Conservation (phyloP, 37 sponge, comb jelly and placozoan species). For the Mnemiopsis leidyi region DNA sequence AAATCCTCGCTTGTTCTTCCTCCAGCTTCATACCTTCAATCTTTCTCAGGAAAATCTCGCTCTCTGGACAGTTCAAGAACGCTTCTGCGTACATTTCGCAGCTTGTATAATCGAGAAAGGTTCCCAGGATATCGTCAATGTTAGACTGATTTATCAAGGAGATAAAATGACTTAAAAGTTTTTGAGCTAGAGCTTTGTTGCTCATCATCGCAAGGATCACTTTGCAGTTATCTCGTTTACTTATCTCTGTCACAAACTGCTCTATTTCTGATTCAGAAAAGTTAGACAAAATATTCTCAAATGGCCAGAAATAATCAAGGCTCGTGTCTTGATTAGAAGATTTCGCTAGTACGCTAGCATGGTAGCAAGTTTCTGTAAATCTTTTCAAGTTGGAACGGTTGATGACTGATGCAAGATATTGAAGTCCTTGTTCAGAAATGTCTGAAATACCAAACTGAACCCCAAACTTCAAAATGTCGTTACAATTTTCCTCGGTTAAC, state of each 20-base stretch:
- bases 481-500: background rate
- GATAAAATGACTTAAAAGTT: background rate
- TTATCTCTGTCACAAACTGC: background rate
- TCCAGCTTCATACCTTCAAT: no score
- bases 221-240: background rate
- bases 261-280: no score
- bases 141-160: background rate
- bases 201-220: background rate
- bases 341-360: no score
- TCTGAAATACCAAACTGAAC: background rate
- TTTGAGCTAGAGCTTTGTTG: background rate
- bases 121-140: background rate
- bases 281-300: no score
- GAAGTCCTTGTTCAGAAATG: background rate
- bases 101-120: background rate
- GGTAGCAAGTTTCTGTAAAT: no score
- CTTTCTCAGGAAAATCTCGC: background rate
- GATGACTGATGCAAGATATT: no score
- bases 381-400: no score
- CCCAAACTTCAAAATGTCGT: background rate
- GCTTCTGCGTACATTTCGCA: background rate
- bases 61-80: background rate
- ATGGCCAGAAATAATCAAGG: background rate
- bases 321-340: no score
- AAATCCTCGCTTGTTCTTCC: background rate